phyloP scores from a whole-genome alignment of 2,888 invertebrate species.

The Ennomos erosarius region DNA sequence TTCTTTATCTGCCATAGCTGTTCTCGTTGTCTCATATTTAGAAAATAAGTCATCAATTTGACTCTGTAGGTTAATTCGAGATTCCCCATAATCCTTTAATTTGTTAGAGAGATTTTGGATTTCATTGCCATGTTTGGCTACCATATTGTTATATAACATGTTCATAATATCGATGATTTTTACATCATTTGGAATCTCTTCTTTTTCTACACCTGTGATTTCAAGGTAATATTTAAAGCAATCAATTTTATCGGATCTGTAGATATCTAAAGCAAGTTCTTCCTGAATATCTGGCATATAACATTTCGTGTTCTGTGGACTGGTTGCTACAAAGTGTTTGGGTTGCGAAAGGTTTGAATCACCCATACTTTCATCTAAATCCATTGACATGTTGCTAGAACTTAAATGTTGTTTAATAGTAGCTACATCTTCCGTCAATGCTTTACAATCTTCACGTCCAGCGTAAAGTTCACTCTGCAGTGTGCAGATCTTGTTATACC shows the following conservation, averaged over 20 bases:
- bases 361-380: slow-evolving; percentile 68
- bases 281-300: slow-evolving; percentile 58
- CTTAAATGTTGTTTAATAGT: slow-evolving; percentile 77
- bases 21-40: slow-evolving; percentile 50
- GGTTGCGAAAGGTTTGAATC: slow-evolving; percentile 53
- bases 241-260: slow-evolving; percentile 63
- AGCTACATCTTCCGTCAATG: slow-evolving; percentile 72
- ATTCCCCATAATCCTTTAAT: slow-evolving; percentile 64
- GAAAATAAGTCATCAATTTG: slow-evolving; percentile 48
- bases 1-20: slow-evolving; percentile 56
- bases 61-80: slow-evolving; percentile 51
- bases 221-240: slow-evolving; percentile 68
- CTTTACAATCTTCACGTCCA: slow-evolving; percentile 73
- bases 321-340: slow-evolving; percentile 45
- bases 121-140: slow-evolving; percentile 65
- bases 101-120: slow-evolving; percentile 71
- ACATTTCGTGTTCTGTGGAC: slow-evolving; percentile 47
- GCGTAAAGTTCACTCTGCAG: slow-evolving; percentile 73
- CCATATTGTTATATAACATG: slow-evolving; percentile 62
- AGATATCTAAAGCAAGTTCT: slow-evolving; percentile 54
- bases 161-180: slow-evolving; percentile 73
- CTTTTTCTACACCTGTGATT: slow-evolving; percentile 58
- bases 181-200: slow-evolving; percentile 50
- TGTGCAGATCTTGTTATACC: slow-evolving; percentile 72
- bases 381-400: slow-evolving; percentile 65